Conservation (phyloP, 2,113 vertebrate genomes). For the Plecotus auritus region DNA sequence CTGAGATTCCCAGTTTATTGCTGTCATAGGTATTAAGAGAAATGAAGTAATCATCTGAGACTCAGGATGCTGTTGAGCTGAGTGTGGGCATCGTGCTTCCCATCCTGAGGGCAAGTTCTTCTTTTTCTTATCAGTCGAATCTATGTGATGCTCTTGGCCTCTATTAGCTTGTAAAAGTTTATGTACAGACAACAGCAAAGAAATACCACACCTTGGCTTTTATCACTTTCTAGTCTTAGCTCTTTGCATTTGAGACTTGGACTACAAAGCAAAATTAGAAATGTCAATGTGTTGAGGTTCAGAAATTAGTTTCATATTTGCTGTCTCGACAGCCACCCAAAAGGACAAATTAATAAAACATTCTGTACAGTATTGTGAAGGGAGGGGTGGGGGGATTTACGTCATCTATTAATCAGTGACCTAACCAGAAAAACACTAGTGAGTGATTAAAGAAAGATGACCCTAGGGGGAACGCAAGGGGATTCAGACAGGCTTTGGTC, state of each 20-base stretch:
- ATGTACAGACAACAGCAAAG: slow-evolving; percentile 1
- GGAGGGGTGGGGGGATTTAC: not conserved
- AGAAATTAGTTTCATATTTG: slow-evolving; percentile 60
- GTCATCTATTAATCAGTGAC: slow-evolving; percentile 68
- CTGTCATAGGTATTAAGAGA: slow-evolving; percentile 24
- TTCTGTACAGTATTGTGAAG: slow-evolving; percentile 3
- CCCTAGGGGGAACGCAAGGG: slow-evolving; percentile 34
- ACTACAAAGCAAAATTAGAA: slow-evolving; percentile 5
- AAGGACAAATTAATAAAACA: slow-evolving; percentile 61
- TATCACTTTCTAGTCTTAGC: not conserved
- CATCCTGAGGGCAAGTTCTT: not conserved
- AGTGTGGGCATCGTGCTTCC: not conserved
- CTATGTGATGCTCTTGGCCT: not conserved
- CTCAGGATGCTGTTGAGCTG: not conserved
- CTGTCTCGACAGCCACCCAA: slow-evolving; percentile 41
- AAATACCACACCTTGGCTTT: not conserved
- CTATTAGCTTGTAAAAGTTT: not conserved
- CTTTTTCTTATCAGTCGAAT: not conserved
- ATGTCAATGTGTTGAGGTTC: slow-evolving; percentile 19
- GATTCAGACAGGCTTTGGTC: slow-evolving; percentile 63
- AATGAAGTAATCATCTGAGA: slow-evolving; percentile 14
- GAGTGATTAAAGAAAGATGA: slow-evolving; percentile 71
- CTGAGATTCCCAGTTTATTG: not conserved
- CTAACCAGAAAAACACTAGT: slow-evolving; percentile 66
- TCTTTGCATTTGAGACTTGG: slow-evolving; percentile 6